Percentiles rank a stretch among this genome's conserved stretches.
phyloP scores from a whole-genome alignment of 2,888 invertebrate genomes.

The Hydraecia micacea region DNA sequence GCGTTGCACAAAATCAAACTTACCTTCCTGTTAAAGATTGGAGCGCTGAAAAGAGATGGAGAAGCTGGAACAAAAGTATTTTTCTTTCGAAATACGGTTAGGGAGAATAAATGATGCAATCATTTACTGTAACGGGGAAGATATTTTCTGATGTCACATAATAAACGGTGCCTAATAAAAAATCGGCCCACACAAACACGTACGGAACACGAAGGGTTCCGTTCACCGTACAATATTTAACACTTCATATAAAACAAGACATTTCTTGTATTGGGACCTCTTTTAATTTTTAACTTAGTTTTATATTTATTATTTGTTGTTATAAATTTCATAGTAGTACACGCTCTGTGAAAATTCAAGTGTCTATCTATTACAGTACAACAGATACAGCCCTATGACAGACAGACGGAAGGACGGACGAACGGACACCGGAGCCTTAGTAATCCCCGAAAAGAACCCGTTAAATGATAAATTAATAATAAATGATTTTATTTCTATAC shows the following conservation, averaged over 20 bases:
- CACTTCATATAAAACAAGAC: no score
- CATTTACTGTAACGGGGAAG: not conserved
- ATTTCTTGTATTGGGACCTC: no score
- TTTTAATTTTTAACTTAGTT: no score
- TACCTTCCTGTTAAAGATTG: not conserved
- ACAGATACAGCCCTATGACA: not conserved
- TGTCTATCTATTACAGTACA: no score
- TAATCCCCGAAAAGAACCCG: not conserved
- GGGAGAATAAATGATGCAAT: not conserved
- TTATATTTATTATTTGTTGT: no score
- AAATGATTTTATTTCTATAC: no score
- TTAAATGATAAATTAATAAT: no score
- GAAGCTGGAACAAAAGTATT: not conserved
- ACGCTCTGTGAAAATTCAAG: no score
- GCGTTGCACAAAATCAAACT: not conserved
- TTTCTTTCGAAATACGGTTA: not conserved
- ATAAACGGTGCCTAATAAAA: not conserved
- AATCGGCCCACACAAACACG: no score
- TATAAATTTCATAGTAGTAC: no score
- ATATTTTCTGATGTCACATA: not conserved
- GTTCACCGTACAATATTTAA: no score
- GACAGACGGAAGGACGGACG: not conserved
- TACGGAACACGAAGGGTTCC: no score
- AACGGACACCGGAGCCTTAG: not conserved
- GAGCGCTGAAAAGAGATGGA: not conserved